Evolutionary conservation across 2,113 vertebrate species (phyloP), one percentile per base, ranked within the genome.

Genomic region (Prunella himalayana): DNA sequence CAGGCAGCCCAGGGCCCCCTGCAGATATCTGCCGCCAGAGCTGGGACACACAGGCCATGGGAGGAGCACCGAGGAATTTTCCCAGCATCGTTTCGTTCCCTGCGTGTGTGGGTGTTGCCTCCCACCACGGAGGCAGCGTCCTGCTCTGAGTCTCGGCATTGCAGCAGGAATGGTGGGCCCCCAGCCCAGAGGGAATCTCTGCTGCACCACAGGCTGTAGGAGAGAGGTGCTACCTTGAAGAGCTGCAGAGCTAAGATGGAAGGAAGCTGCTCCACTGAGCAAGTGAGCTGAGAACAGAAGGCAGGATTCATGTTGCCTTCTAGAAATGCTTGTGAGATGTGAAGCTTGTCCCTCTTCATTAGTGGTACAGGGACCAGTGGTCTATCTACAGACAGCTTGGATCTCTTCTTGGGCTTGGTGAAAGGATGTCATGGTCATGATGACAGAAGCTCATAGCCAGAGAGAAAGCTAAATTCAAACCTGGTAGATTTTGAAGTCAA

Each of bases 31-130:
- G 76, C 88, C 44, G 30, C 75, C 92, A 95, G 78, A 76, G 88
- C 82, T 75, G 86, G 78, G 80, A 90, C 89, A 89, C 81, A 42
- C 4, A 5, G 73, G 87, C 89, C 65, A 27, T 82, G 93, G 83
- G 91, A 96, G 91, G 94, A 93, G 76, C 3, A 13, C 65, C 1
- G 18, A 94, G 72, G 91, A 91, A 95, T 84, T 91, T 97, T 95
- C 95, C 91, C 92, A 96, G 73, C 53, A 3, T 82, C 47, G 37
- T 37, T 37, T 37, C 37, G 0, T 56, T 97, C 86, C 65, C 61
- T 66, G 41, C 1, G 0, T 63, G 72, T 70, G 86, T 94, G 88
- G 80, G 86, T 95, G 95, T 85, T 85, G 83, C 81, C 83, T 95
- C 91, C 84, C 86, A 69, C 65, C 41, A 31, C 0, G 2, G 85